Base-by-base conservation (phyloP, 1,140 invertebrate genomes). In the Drosophila hydei region DNA sequence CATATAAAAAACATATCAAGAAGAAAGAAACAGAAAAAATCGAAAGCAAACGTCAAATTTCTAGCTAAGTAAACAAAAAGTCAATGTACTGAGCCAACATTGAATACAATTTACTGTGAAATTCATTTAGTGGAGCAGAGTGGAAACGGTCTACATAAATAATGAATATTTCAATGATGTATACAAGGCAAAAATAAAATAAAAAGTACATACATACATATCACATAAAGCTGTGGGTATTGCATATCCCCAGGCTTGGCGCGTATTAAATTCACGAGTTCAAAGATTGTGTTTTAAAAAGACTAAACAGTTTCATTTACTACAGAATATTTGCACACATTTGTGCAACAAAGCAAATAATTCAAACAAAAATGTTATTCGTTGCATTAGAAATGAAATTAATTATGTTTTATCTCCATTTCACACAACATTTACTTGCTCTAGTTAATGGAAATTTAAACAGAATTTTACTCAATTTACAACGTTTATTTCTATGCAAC, bases 31-130 rank as follows among this genome's bases (percentile, higher is more conserved):
- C 11, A 5, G 21, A 14, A 16, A 43, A 51, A 50, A 52, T 11
- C 19, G 14, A 30, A 50, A 16, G 25, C 48, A 12, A 51, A 51
- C 14, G 36, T 19, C 30, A 61, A 68, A 68, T 43, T 68, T 72
- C 25, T 48, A 54, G 50, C 25, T 16, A 68, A 68, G 45, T 68
- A 55, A 72, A 68, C 70, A 72, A 19, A 67, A 72, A 72, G 62
- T 72, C 69, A 72, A 71, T 64, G 68, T 36, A 56, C 68, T 54
- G 59, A 1, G 48, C 30, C 45, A 69, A 52, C 48, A 62, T 61
- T 27, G 43, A 48, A 50, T 36, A 58, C 30, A 43, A 33, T 64
- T 56, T 50, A 51, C 51, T 40, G 23, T 5, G 51, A 71, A 64
- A 64, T 42, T 64, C 43, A 48, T 64, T 64, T 71, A 55, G 27